Evolutionary conservation across 1,140 invertebrate species (phyloP), one percentile per base, ranked within the genome.

Genomic region (Drosophila neocordata): DNA sequence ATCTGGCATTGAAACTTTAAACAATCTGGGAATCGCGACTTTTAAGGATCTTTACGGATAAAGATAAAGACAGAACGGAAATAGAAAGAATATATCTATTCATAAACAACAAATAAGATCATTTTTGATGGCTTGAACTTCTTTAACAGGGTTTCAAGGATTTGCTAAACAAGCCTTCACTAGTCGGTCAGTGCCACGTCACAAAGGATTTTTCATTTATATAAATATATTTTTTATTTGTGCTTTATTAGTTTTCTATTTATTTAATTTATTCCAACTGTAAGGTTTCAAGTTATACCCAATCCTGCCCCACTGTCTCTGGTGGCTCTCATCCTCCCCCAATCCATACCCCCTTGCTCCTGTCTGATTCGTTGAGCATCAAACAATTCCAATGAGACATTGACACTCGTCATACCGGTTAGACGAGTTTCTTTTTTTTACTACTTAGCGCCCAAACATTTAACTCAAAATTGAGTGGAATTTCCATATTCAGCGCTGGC

Each of bases 381-480:
- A 81, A 77, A 80, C 82, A 87, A 85, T 85, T 87, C 74, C 82
- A 87, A 81, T 78, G 83, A 89, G 84, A 82, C 84, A 89, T 89
- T 89, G 84, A 89, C 84, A 89, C 84, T 81, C 77, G 84, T 89
- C 80, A 79, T 63, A 89, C 84, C 84, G 84, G 84, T 89, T 89
- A 72, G 69, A 84, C 84, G 71, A 89, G 84, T 89, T 89, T 69
- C 56, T 71, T 64, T 60, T 65, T 66, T 44, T 44, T 44, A 44
- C 15, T 48, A 48, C 44, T 27, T 56, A 60, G 34, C 41, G 41
- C 56, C 58, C 77, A 69, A 67, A 64, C 18, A 20, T 41, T 51
- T 22, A n/a, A 44, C 34, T 34, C 15, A 15, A 31, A 60, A 58
- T 77, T 70, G 80, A 84, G 81, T 84, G 80, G 9, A 13, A 53